Evolutionary conservation across 2,113 vertebrate genomes (phyloP).

Genomic region (Atherinomorus stipes): DNA sequence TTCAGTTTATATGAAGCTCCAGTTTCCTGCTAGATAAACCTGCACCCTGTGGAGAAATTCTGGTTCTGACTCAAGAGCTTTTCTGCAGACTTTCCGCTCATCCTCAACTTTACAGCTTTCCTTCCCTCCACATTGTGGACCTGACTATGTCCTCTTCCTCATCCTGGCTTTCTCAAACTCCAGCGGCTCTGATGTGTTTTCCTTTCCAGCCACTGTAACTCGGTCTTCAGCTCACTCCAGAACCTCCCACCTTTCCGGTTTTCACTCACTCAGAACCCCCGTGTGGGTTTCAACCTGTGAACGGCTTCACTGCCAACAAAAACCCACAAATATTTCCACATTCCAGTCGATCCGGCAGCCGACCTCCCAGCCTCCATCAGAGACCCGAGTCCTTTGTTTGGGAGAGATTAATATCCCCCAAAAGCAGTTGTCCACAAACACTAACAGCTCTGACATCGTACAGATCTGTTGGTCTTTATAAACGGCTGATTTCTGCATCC

Average conservation of each 20-base stretch:
- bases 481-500: too few relatives aligned
- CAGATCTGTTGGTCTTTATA: too few relatives aligned
- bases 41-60: too few relatives aligned
- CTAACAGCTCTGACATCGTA: too few relatives aligned
- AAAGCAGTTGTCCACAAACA: too few relatives aligned
- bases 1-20: too few relatives aligned
- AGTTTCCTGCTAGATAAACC: too few relatives aligned
- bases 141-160: constrained; percentile 12
- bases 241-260: constrained; percentile 56
- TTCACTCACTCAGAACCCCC: constrained; percentile 57
- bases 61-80: too few relatives aligned
- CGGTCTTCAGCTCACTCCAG: constrained; percentile 24
- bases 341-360: constrained; percentile 12
- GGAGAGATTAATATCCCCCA: too few relatives aligned
- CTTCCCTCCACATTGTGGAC: too few relatives aligned
- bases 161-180: not conserved
- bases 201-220: constrained; percentile 33
- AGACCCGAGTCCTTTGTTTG: not conserved
- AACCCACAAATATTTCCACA: constrained; percentile 46
- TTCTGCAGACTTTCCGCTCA: too few relatives aligned
- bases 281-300: constrained; percentile 54
- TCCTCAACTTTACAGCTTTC: too few relatives aligned
- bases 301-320: constrained; percentile 35
- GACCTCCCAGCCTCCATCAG: constrained; percentile 14
- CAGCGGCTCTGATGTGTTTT: constrained; percentile 47